Evolutionary conservation across 2,888 invertebrate genomes (phyloP), one percentile per base, ranked within the genome.

Genomic region (Lathronympha strigana): DNA sequence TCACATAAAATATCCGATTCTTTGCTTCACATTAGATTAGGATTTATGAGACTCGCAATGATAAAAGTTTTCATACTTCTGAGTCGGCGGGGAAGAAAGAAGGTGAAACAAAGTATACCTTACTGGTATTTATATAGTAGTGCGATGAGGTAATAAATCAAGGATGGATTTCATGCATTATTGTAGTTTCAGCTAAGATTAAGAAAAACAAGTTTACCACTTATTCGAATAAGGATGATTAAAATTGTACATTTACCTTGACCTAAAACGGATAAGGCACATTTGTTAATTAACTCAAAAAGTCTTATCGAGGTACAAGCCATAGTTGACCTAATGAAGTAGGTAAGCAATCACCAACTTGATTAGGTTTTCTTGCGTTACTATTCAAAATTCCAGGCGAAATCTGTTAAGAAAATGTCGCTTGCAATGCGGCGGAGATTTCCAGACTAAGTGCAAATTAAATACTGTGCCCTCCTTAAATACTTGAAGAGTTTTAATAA

Each of bases 401-500:
- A 60, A 64, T 45, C 23, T 36, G 60, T 70, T 71, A 70, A 69
- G 70, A 69, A 68, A 74, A 72, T 69, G 68, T 68, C 60, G 53
- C 67, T 58, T 68, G 71, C 68, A 57, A 51, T 53, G 63, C 60
- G 67, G 67, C 67, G 67, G 67, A 72, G 71, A 73, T 74, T 73
- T 72, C 51, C 69, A 64, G 54, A 68, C 75, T 73, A 74, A 73
- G 69, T 71, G 58, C 60, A 72, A 76, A 74, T 75, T 69, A 74
- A 73, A 76, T 70, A 73, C 67, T 71, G 72, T 69, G 57, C 54
- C 54, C 67, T 69, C 69, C 73, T 75, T 71, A 68, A 70, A 68
- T 71, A 70, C 66, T 66, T 61, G 31, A 61, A 54, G 47, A 66
- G 51, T 66, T 61, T 66, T 66, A 66, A 66, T 66, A 66, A 66